Conservation (phyloP, 2,797 vertebrate species). For the Phalloptychus januarius region DNA sequence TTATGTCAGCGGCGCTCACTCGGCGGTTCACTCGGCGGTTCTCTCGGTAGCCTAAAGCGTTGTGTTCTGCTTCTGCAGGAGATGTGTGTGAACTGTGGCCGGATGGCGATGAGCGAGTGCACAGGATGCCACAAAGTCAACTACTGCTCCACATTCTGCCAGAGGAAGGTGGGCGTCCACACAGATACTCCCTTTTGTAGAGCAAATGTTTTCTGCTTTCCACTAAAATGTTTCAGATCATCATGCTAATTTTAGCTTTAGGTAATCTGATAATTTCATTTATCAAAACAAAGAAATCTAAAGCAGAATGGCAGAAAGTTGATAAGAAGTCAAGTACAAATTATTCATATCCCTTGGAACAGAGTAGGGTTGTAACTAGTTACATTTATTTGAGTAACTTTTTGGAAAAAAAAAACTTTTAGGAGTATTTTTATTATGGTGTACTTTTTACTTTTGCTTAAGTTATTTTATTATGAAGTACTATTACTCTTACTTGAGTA, state of each 20-base stretch:
- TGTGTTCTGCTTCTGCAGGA: constrained; percentile 79
- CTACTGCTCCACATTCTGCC: constrained; percentile 98
- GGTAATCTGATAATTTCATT: background rate
- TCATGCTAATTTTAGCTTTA: background rate
- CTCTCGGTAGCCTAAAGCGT: background rate
- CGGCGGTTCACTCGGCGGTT: too few relatives aligned
- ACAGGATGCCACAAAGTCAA: constrained; percentile 96
- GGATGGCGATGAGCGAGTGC: constrained; percentile 92
- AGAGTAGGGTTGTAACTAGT: too few relatives aligned
- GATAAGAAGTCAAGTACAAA: too few relatives aligned
- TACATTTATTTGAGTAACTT: too few relatives aligned
- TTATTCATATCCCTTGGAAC: too few relatives aligned
- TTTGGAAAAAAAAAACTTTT: too few relatives aligned
- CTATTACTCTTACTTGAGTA: too few relatives aligned
- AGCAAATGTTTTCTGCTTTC: background rate
- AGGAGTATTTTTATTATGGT: too few relatives aligned
- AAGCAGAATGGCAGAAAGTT: background rate
- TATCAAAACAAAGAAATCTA: background rate
- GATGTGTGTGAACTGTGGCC: constrained; percentile 94
- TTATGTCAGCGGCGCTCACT: background rate
- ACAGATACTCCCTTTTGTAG: background rate
- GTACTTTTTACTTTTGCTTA: too few relatives aligned
- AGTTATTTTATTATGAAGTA: too few relatives aligned
- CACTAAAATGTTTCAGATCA: background rate
- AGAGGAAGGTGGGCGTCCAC: constrained; percentile 86